These are phyloP conservation scores for Oreonectes daqikongensis DNA, from an alignment of 2,797 vertebrate genomes.

Conservation along the genomic window DNA sequence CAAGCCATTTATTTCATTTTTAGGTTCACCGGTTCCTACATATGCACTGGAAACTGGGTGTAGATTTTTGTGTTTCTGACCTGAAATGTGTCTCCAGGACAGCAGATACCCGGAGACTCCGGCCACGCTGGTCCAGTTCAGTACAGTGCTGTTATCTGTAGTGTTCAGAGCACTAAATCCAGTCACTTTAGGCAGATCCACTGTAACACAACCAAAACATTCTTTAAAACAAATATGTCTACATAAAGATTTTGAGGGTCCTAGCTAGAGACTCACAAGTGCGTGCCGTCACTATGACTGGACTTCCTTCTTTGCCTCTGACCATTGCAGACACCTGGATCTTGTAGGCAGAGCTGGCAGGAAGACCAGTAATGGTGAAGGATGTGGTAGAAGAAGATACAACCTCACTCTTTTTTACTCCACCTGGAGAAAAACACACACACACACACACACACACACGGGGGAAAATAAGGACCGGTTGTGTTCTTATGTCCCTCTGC, in stretches of 20 bases:
- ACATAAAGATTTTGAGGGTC: not conserved
- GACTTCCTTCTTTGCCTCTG: constrained; percentile 73
- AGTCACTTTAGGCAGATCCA: constrained; percentile 82
- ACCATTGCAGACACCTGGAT: constrained; percentile 78
- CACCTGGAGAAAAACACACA: constrained; percentile 69
- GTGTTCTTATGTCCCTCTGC: too few species aligned
- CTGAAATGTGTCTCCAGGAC: constrained; percentile 83
- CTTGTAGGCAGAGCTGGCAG: constrained; percentile 80
- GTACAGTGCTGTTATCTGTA: constrained; percentile 70
- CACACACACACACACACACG: too few species aligned
- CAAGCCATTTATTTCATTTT: too few species aligned
- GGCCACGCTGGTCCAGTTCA: constrained; percentile 80
- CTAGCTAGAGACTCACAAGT: constrained; percentile 77
- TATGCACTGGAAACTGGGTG: too few species aligned
- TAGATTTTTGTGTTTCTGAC: constrained; percentile 56
- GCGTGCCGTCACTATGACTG: constrained; percentile 77
- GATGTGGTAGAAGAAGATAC: constrained; percentile 68
- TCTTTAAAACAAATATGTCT: not conserved
- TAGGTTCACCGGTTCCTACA: too few species aligned
- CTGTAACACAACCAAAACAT: constrained; percentile 63
- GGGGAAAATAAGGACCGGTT: too few species aligned
- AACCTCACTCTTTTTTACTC: constrained; percentile 73
- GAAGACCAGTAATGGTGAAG: constrained; percentile 77
- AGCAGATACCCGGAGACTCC: constrained; percentile 79
- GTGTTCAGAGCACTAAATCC: constrained; percentile 74